These are phyloP conservation scores for Anthophora plumipes DNA, from an alignment of 2,888 invertebrate genomes.

Conservation along the genomic window DNA sequence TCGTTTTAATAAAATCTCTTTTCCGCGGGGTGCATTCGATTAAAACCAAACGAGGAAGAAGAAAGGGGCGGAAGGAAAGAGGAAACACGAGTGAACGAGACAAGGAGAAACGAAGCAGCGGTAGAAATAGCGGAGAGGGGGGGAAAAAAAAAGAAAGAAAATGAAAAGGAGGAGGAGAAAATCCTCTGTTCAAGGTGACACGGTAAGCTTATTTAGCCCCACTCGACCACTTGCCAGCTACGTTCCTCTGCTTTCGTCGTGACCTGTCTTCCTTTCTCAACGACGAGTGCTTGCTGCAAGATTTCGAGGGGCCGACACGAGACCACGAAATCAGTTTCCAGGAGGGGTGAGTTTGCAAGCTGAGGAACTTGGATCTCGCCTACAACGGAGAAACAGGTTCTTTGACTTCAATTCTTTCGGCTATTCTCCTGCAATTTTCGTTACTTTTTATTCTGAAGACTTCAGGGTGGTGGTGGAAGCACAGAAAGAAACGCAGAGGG, in stretches of 20 bases:
- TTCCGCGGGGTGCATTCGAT: slow-evolving; percentile 53
- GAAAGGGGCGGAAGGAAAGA: not conserved
- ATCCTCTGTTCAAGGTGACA: slow-evolving; percentile 41
- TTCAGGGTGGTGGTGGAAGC: too few relatives aligned
- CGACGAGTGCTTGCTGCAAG: slow-evolving; percentile 21
- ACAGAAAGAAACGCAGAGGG: not conserved
- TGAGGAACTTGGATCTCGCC: slow-evolving; percentile 24
- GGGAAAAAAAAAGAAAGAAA: too few relatives aligned
- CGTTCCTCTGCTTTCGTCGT: slow-evolving; percentile 23
- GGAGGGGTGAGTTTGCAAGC: slow-evolving; percentile 29
- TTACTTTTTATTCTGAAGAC: too few relatives aligned
- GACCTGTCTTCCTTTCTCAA: slow-evolving; percentile 13
- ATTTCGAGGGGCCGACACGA: slow-evolving; percentile 18
- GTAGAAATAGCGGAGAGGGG: too few relatives aligned
- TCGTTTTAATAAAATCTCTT: slow-evolving; percentile 58
- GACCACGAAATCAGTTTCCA: slow-evolving; percentile 27
- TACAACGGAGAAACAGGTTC: slow-evolving; percentile 36
- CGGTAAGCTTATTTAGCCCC: slow-evolving; percentile 53
- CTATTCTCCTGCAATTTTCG: slow-evolving; percentile 21
- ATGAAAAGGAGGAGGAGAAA: not conserved
- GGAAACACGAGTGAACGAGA: not conserved
- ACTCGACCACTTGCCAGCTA: slow-evolving; percentile 40
- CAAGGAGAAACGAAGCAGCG: not conserved
- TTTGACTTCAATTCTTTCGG: slow-evolving; percentile 3
- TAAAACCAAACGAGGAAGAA: slow-evolving; percentile 31